phyloP scores from a whole-genome alignment of 2,113 vertebrate genomes.

The Astur gentilis region DNA sequence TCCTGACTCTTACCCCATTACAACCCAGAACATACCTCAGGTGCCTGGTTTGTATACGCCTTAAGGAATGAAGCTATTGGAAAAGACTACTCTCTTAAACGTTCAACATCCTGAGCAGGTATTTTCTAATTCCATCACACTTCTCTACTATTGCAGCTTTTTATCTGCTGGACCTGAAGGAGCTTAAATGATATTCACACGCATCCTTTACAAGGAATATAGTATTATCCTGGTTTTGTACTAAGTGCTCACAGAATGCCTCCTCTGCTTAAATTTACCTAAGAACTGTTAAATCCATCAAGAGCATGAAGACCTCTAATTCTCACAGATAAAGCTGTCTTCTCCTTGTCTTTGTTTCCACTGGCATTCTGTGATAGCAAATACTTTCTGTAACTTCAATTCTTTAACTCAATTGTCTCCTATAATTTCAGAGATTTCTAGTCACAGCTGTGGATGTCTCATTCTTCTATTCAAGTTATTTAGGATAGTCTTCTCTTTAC shows the following conservation, averaged over 20 bases:
- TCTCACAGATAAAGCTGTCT: background rate
- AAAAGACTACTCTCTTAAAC: background rate
- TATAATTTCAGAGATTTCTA: background rate
- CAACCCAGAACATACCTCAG: background rate
- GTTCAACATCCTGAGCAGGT: background rate
- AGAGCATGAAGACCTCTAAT: background rate
- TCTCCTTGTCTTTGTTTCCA: background rate
- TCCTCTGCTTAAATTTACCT: background rate
- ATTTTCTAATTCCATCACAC: background rate
- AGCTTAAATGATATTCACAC: background rate
- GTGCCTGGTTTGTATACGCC: background rate
- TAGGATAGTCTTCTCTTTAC: background rate
- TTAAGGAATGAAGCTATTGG: background rate
- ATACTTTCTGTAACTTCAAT: background rate
- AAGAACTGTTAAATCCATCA: background rate
- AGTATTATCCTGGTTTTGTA: background rate
- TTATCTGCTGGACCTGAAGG: background rate
- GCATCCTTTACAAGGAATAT: background rate
- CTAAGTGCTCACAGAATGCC: background rate
- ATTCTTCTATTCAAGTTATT: background rate
- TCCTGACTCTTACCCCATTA: background rate
- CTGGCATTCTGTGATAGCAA: background rate
- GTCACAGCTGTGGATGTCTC: background rate
- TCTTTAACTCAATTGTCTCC: background rate
- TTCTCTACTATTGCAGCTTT: background rate